Percentiles rank a stretch among this genome's conserved stretches.
Evolutionary conservation across 1,140 invertebrate genomes (phyloP).

Genomic region (Bombus breviceps): DNA sequence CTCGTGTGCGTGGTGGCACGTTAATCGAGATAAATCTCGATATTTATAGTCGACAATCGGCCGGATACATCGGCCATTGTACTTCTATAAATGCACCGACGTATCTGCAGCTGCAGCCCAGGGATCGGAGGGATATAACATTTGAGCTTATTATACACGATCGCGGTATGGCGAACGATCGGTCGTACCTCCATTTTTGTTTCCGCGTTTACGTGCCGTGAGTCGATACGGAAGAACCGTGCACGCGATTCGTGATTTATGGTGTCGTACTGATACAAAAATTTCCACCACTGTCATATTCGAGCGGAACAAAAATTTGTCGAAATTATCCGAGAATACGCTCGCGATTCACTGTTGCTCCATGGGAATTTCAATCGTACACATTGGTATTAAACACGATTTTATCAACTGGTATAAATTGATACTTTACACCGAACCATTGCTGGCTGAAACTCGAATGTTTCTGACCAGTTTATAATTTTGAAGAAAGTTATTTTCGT

Average conservation of each 20-base stretch:
- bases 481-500: no score
- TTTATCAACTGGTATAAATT: neutral
- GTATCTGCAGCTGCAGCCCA: conserved; percentile 62
- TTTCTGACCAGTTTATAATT: neutral
- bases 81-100: conserved; percentile 59
- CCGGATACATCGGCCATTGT: conserved; percentile 62
- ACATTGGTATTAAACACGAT: neutral
- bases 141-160: conserved; percentile 63
- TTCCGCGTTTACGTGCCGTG: conserved; percentile 46
- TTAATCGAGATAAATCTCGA: conserved; percentile 72
- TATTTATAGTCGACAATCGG: conserved; percentile 68
- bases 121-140: conserved; percentile 48
- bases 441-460: neutral
- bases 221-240: conserved; percentile 36
- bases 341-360: neutral
- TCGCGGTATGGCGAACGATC: conserved; percentile 38
- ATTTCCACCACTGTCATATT: neutral
- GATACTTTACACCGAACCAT: neutral
- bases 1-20: conserved; percentile 47
- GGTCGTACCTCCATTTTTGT: conserved; percentile 48
- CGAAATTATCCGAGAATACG: neutral
- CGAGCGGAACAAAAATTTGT: neutral
- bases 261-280: neutral
- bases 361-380: neutral
- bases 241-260: conserved; percentile 22